Conservation (phyloP, 2,113 vertebrate species). For the Oryzias javanicus region DNA sequence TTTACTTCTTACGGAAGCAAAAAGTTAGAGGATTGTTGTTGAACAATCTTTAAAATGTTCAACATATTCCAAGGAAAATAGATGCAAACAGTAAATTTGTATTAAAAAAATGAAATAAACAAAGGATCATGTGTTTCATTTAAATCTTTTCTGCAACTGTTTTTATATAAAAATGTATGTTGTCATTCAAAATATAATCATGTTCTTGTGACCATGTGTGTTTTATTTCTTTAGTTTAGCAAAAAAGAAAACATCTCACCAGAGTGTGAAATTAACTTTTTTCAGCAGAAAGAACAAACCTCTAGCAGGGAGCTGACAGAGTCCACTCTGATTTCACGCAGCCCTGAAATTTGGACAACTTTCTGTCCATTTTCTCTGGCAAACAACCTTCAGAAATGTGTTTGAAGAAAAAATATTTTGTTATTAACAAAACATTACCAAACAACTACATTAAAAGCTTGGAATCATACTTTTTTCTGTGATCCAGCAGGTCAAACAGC, state of each 20-base stretch:
- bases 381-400: conserved; percentile 76
- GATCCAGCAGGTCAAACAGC: conserved; percentile 88
- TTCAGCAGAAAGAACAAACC: conserved; percentile 68
- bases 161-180: too few species aligned
- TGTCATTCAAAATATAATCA: too few species aligned
- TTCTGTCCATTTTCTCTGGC: conserved; percentile 88
- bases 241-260: not conserved
- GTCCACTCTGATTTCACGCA: conserved; percentile 82
- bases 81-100: too few species aligned
- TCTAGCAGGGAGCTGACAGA: conserved; percentile 83
- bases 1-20: not conserved
- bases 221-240: not conserved
- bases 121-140: too few species aligned
- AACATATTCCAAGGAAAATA: too few species aligned
- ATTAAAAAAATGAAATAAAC: too few species aligned
- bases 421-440: too few species aligned
- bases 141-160: too few species aligned
- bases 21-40: too few species aligned
- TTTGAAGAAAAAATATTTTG: not conserved
- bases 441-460: not conserved
- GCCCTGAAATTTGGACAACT: conserved; percentile 85
- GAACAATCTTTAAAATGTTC: too few species aligned
- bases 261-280: not conserved
- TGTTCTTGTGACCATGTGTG: too few species aligned
- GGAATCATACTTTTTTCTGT: conserved; percentile 82